Percentiles rank a stretch among this genome's conserved stretches.
Evolutionary conservation across 2,113 vertebrate species (phyloP).

Genomic region (Rhegmatorhina hoffmannsi): DNA sequence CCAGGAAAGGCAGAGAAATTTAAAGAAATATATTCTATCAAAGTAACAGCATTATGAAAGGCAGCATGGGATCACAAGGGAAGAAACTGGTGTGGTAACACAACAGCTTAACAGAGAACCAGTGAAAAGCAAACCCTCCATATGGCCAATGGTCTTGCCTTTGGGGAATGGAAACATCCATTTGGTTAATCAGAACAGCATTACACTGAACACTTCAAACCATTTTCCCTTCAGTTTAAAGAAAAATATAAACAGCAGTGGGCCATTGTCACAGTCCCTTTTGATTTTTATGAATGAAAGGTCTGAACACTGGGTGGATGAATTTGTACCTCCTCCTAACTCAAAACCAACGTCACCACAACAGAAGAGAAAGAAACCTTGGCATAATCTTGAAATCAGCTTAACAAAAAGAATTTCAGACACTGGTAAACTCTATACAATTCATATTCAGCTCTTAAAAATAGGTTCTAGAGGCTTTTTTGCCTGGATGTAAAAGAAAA

Average conservation of each 20-base stretch:
- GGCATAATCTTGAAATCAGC: neutral
- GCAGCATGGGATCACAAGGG: neutral
- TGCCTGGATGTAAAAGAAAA: constrained; percentile 16
- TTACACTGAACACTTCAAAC: neutral
- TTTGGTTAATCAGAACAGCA: neutral
- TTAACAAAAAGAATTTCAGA: constrained; percentile 1
- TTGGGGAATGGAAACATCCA: neutral
- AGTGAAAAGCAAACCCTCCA: neutral
- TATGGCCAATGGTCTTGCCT: neutral
- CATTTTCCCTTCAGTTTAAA: neutral
- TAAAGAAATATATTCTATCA: neutral
- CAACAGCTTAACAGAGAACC: neutral
- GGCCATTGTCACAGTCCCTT: neutral
- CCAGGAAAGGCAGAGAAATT: neutral
- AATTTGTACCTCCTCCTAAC: neutral
- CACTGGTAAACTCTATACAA: neutral
- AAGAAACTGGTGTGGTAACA: neutral
- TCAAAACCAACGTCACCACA: neutral
- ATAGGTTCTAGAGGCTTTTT: neutral
- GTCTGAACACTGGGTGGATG: neutral
- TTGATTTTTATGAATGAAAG: constrained; percentile 1
- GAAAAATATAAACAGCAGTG: neutral
- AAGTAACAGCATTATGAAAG: neutral
- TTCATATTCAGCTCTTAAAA: neutral
- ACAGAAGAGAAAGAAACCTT: neutral